Evolutionary conservation across 2,888 invertebrate species (phyloP), one percentile per base, ranked within the genome.

Genomic region (Cremastinae sp.): DNA sequence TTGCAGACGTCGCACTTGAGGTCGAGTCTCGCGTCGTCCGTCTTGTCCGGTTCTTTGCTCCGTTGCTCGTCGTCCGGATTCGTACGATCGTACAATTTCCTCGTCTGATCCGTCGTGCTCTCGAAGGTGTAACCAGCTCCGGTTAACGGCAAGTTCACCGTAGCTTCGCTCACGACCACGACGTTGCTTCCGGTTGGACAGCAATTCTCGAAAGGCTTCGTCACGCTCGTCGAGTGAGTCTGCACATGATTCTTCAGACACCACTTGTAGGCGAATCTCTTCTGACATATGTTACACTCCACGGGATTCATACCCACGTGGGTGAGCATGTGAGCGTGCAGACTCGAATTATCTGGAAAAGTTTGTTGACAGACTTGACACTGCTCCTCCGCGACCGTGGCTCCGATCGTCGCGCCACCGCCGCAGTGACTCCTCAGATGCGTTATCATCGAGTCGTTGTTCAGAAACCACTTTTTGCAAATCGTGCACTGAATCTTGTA

Each of bases 391-490:
- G 79, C 85, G 14, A 41, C 18, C 7, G 22, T 37, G 35, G n/a
- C n/a, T n/a, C 58, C 41, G 12, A 43, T 41, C 7, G 43, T 58
- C 10, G 78, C 85, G 45, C 87, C 55, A 5, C 58, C 70, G n/a
- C 80, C 86, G 65, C 87, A 88, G 70, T 89, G 89, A 55, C 83
- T 85, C 49, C 85, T 83, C 51, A 89, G 70, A 71, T 89, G 89
- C 0, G 87, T 87, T 39, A 89, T 86, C 88, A 89, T 88, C 9
- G 89, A 89, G 65, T 89, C 88, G 78, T 88, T 89, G 74, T 89
- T 89, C 3, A 89, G 75, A 72, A 89, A 89, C 89, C 89, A 89
- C 79, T 89, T 89, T 69, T 88, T 88, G 64, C 89, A 89, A 20
- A 89, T 83, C 8, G 86, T 82, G 56, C 89, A 89, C 76, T 89